Base-by-base conservation (phyloP, 2,888 invertebrate genomes). In the Drosophila putrida region DNA sequence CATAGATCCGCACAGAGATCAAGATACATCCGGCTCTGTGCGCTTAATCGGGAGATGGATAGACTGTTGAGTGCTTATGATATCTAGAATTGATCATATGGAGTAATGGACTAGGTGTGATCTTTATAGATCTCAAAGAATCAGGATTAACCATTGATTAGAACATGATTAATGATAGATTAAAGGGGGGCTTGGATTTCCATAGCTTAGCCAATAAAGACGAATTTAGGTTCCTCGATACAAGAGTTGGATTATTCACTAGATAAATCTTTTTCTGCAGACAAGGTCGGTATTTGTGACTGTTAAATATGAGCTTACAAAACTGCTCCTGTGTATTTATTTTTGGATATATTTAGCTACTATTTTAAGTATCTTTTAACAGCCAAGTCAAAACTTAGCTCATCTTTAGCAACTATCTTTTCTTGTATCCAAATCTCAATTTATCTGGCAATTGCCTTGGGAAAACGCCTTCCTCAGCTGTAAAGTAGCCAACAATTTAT, bases 81-180 rank as follows among this genome's bases (percentile, higher is more conserved):
- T 62, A 50, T 36, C 51, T 33, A 44, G 41, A 44, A 49, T 59
- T 63, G 68, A 79, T 75, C 75, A 71, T 47, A 71, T 69, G 62
- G 51, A 49, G 50, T 57, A 53, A 71, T 74, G 79, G 81, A 71
- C 84, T 81, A 84, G 78, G 84, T 83, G 81, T 71, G 76, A 78
- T 76, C 73, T 64, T 58, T 15, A 80, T 76, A 62, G 70, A 71
- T 71, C 53, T 57, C 36, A 47, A 38, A 36, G 53, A 50, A 54
- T 15, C 59, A 25, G 49, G 72, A 36, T 61, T 31, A 71, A 27
- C 15, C 6, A 28, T 36, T 44, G 58, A 63, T 62, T 49, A 66
- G 0, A 43, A 27, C 8, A 31, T n/a, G 73, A 73, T 63, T 54
- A 59, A 60, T 49, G 44, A 2, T 4, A 47, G 71, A 49, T 64